Percentiles rank a stretch among this genome's conserved stretches.
Conservation (phyloP, 2,888 invertebrate species). For the Rhingia rostrata region DNA sequence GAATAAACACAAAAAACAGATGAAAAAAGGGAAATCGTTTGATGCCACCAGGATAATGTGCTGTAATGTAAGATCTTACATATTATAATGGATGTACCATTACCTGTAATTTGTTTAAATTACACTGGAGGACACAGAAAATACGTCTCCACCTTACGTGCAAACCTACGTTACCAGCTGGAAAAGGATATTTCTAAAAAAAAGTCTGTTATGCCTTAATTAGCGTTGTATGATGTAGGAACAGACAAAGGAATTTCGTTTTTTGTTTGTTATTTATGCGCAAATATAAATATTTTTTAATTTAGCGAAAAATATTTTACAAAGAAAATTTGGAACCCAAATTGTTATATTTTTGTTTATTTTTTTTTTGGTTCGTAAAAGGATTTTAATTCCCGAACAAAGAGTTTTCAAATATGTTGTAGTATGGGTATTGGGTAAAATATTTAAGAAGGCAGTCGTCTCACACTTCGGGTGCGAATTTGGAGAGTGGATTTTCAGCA, state of each 20-base stretch:
- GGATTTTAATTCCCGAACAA: too few relatives aligned
- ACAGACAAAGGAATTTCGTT: constrained; percentile 40
- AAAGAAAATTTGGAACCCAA: not conserved
- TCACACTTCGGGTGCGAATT: too few relatives aligned
- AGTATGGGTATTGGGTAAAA: too few relatives aligned
- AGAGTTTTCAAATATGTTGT: too few relatives aligned
- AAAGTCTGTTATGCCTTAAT: constrained; percentile 46
- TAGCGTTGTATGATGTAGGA: constrained; percentile 40
- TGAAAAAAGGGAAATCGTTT: constrained; percentile 50
- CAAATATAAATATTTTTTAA: constrained; percentile 30
- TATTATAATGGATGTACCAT: constrained; percentile 69
- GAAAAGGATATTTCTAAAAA: constrained; percentile 33
- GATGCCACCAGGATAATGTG: constrained; percentile 73
- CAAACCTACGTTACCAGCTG: constrained; percentile 12
- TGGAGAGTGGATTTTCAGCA: too few relatives aligned
- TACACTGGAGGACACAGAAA: constrained; percentile 18
- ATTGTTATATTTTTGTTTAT: not conserved
- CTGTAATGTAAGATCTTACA: constrained; percentile 70
- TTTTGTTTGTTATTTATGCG: not conserved
- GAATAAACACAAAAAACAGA: constrained; percentile 29
- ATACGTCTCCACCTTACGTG: not conserved
- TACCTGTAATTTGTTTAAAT: constrained; percentile 74
- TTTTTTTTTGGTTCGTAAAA: not conserved
- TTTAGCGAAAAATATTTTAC: constrained; percentile 25
- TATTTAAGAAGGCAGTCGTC: too few relatives aligned